phyloP scores from a whole-genome alignment of 2,113 vertebrate genomes.

The Rhombomys opimus region DNA sequence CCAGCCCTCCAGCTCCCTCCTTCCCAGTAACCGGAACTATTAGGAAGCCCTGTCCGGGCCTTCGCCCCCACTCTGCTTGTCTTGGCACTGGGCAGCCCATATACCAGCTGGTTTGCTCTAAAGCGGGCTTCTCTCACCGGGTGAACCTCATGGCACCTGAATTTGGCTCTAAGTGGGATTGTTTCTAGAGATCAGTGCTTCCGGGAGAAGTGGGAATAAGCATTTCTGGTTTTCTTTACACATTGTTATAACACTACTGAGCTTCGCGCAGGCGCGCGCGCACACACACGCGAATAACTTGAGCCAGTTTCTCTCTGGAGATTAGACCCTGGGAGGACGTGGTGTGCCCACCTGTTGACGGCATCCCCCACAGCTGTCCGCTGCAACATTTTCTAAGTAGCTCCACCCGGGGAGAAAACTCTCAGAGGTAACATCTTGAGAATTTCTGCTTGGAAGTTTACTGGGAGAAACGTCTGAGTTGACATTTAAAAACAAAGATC shows the following conservation, averaged over 20 bases:
- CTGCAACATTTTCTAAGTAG: slow-evolving; percentile 19
- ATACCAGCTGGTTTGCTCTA: not conserved
- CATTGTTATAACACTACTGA: slow-evolving; percentile 47
- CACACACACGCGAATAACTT: not conserved
- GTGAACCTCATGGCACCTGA: not conserved
- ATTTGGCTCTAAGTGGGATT: not conserved
- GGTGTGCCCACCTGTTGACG: not conserved
- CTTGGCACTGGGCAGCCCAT: not conserved
- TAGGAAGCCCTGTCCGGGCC: not conserved
- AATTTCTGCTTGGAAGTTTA: slow-evolving; percentile 14
- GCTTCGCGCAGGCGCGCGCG: not conserved
- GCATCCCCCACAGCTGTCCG: not conserved
- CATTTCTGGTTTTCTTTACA: slow-evolving; percentile 21
- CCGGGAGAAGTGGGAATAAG: slow-evolving; percentile 49
- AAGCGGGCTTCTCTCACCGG: not conserved
- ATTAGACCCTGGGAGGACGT: not conserved
- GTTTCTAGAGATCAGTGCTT: slow-evolving; percentile 38
- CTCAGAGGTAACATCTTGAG: slow-evolving; percentile 16
- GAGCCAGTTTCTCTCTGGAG: slow-evolving; percentile 14
- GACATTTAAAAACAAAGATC: slow-evolving; percentile 37
- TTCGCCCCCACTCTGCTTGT: not conserved
- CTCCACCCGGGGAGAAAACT: not conserved
- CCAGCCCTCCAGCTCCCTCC: not conserved
- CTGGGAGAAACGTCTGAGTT: slow-evolving; percentile 25
- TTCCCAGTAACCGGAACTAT: not conserved